These are phyloP conservation scores for Calliopsis andreniformis DNA, from an alignment of 1,140 invertebrate species.

Conservation along the genomic window DNA sequence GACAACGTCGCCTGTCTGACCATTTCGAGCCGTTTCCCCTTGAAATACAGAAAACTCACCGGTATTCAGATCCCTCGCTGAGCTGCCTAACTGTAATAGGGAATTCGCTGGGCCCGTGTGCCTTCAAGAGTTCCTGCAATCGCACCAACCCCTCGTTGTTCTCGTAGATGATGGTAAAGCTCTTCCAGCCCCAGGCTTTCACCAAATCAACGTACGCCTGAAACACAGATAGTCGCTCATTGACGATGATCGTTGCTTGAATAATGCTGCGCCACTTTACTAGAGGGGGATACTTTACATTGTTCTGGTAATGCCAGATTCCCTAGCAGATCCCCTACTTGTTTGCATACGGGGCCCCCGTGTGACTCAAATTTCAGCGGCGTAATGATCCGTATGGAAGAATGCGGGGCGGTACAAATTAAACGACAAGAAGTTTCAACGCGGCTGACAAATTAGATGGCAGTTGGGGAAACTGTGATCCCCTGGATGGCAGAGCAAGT, in stretches of 20 bases:
- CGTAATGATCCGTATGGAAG: background rate
- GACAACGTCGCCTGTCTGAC: background rate
- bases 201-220: constrained; percentile 96
- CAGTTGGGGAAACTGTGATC: background rate
- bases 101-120: constrained; percentile 91
- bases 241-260: constrained; percentile 41
- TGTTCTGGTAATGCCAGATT: background rate
- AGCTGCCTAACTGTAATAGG: constrained; percentile 91
- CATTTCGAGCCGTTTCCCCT: background rate
- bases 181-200: constrained; percentile 94
- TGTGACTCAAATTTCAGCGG: constrained; percentile 12
- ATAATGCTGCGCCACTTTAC: background rate
- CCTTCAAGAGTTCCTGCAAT: constrained; percentile 95
- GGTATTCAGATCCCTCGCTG: constrained; percentile 90
- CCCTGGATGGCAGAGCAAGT: too few species aligned
- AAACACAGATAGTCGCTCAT: constrained; percentile 61
- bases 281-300: background rate
- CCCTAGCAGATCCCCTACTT: background rate
- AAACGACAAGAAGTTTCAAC: background rate
- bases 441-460: constrained; percentile 3
- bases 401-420: background rate
- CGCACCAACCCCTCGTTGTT: constrained; percentile 96
- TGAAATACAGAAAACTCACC: constrained; percentile 81
- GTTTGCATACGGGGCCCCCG: constrained; percentile 13
- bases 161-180: constrained; percentile 97